A percentile compares a stretch with the other conserved stretches of the same genome.
phyloP scores from a whole-genome alignment of 2,113 vertebrate genomes.

The Periophthalmus modestus region DNA sequence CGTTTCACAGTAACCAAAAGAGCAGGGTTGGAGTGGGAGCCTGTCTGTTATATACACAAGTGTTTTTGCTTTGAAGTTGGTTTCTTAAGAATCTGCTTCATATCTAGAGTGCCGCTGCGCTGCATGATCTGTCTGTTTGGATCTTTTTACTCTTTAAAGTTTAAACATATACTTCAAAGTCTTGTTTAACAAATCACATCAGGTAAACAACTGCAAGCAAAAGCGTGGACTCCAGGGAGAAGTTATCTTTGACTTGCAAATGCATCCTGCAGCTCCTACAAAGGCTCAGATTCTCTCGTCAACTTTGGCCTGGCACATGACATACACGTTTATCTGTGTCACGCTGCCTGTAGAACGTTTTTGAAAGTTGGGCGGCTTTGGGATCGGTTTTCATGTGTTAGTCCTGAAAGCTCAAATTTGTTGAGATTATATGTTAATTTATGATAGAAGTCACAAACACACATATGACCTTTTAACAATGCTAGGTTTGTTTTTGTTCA shows the following conservation, averaged over 20 bases:
- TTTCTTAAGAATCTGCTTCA: slow-evolving; percentile 46
- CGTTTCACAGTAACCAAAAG: slow-evolving; percentile 18
- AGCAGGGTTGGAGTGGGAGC: slow-evolving; percentile 24
- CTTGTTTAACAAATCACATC: slow-evolving; percentile 34
- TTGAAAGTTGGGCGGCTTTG: background rate
- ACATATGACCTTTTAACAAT: background rate
- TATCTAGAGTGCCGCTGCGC: slow-evolving; percentile 21
- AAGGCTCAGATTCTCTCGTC: slow-evolving; percentile 36
- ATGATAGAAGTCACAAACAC: background rate
- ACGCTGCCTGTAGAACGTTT: slow-evolving; percentile 29
- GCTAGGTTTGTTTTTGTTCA: background rate
- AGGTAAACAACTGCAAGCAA: slow-evolving; percentile 43
- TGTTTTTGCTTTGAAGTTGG: slow-evolving; percentile 51
- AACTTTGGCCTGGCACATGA: slow-evolving; percentile 39
- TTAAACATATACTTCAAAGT: slow-evolving; percentile 33
- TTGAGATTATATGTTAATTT: background rate
- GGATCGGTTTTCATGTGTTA: background rate
- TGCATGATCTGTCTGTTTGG: slow-evolving; percentile 24
- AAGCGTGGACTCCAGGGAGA: slow-evolving; percentile 11
- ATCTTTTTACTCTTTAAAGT: slow-evolving; percentile 22
- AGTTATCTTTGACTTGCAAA: background rate
- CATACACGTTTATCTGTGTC: slow-evolving; percentile 30
- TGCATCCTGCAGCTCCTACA: slow-evolving; percentile 10
- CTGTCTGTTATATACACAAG: slow-evolving; percentile 31
- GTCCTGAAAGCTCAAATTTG: background rate